Evolutionary conservation across 2,113 vertebrate species (phyloP).

Genomic region (Ornithorhynchus anatinus): DNA sequence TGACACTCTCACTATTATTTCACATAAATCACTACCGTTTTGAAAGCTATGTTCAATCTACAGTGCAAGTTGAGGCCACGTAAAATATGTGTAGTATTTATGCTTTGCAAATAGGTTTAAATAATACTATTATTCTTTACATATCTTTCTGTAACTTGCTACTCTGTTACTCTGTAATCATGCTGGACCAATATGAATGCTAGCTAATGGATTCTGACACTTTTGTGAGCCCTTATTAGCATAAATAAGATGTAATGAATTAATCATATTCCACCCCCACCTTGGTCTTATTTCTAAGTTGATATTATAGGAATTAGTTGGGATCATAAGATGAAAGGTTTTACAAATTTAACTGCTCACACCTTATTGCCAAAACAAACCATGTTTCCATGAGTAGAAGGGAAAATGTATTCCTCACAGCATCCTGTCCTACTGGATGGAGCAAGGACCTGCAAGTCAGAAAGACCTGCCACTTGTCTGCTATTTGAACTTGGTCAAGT

Average conservation of each 20-base stretch:
- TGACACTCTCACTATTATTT: too few relatives aligned
- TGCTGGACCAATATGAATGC: neutral
- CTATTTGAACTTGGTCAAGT: too few relatives aligned
- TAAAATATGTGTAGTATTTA: constrained; percentile 28
- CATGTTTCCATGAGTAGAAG: too few relatives aligned
- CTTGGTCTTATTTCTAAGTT: neutral
- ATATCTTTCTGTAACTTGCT: constrained; percentile 4
- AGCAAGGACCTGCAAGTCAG: too few relatives aligned
- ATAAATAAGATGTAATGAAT: neutral
- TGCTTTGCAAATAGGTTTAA: constrained; percentile 23
- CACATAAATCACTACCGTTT: constrained; percentile 30
- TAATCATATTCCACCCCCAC: neutral
- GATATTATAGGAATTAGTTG: neutral
- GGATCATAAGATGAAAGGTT: neutral
- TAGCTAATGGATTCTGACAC: neutral
- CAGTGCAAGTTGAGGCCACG: neutral
- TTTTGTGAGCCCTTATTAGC: neutral
- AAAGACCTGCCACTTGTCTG: too few relatives aligned
- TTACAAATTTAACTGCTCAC: too few relatives aligned
- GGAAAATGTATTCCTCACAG: too few relatives aligned
- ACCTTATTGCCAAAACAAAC: too few relatives aligned
- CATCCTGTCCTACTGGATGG: too few relatives aligned
- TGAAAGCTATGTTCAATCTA: constrained; percentile 10
- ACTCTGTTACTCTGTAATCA: constrained; percentile 2
- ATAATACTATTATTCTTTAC: neutral